Percentiles rank a stretch among this genome's conserved stretches.
phyloP scores from a whole-genome alignment of 2,113 vertebrate species.

The Lanius ludovicianus region DNA sequence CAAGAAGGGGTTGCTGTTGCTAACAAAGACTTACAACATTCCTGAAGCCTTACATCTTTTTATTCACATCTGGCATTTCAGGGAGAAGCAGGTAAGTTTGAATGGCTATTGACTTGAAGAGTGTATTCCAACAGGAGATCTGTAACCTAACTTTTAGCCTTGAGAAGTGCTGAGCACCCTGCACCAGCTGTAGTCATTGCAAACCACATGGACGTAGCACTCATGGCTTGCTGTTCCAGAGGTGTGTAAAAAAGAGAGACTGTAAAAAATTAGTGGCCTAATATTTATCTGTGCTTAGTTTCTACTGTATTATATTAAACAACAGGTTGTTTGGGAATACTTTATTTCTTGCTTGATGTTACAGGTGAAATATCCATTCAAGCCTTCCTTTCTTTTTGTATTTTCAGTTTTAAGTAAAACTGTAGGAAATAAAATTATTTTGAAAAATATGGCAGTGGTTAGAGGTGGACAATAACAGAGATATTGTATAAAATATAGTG shows the following conservation, averaged over 20 bases:
- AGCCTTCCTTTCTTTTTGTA: background rate
- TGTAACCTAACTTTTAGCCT: background rate
- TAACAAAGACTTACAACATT: background rate
- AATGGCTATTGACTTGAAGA: background rate
- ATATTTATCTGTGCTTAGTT: background rate
- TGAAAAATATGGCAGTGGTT: background rate
- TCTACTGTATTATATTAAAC: background rate
- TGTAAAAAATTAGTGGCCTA: background rate
- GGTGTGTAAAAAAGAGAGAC: background rate
- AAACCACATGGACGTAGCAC: fast-evolving
- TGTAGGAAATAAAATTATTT: background rate
- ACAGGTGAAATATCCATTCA: background rate
- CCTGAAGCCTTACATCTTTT: background rate
- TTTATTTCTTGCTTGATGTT: background rate
- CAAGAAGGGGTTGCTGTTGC: background rate
- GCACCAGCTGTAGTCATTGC: background rate
- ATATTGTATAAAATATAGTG: background rate
- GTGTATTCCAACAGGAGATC: background rate
- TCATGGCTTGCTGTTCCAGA: background rate
- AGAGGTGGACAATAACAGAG: background rate
- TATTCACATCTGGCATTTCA: background rate
- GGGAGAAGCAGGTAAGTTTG: background rate
- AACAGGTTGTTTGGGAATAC: background rate
- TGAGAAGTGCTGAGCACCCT: background rate
- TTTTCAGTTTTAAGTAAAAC: background rate